These are phyloP conservation scores for Crocodylus rhombifer DNA, from an alignment of 2,797 vertebrate genomes.

Conservation along the genomic window DNA sequence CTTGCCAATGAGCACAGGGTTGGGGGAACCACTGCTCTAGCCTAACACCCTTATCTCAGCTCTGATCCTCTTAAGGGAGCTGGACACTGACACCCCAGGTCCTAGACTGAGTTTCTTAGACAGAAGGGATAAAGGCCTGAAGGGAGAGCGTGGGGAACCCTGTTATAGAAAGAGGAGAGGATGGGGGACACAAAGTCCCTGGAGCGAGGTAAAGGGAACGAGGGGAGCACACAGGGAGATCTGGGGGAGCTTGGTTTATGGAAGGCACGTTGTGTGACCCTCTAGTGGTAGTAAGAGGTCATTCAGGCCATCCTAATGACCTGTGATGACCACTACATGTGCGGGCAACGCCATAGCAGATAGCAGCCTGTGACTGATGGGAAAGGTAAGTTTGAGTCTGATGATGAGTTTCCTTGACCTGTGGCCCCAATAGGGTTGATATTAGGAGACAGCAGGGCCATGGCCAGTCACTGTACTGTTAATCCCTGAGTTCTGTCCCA, in stretches of 20 bases:
- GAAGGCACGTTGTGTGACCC: background rate
- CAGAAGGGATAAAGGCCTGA: no score
- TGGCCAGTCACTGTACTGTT: no score
- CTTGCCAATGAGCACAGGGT: no score
- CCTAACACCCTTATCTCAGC: no score
- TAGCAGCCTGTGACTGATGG: no score
- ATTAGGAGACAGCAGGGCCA: background rate
- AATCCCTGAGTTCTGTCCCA: no score
- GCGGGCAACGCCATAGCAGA: no score
- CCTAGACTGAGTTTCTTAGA: no score
- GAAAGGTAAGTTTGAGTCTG: no score
- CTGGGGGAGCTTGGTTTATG: rapidly evolving
- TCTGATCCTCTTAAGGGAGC: no score
- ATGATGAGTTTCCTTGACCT: background rate
- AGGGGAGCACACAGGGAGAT: background rate
- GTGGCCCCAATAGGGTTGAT: rapidly evolving
- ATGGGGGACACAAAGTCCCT: background rate
- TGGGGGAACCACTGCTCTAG: no score
- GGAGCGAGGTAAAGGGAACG: background rate
- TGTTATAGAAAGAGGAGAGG: background rate
- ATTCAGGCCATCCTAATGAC: background rate
- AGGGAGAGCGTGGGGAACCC: background rate
- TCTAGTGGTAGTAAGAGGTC: background rate
- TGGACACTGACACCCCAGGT: no score
- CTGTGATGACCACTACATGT: rapidly evolving